Evolutionary conservation across 2,888 invertebrate genomes (phyloP), one percentile per base, ranked within the genome.

Genomic region (Sesia bembeciformis): DNA sequence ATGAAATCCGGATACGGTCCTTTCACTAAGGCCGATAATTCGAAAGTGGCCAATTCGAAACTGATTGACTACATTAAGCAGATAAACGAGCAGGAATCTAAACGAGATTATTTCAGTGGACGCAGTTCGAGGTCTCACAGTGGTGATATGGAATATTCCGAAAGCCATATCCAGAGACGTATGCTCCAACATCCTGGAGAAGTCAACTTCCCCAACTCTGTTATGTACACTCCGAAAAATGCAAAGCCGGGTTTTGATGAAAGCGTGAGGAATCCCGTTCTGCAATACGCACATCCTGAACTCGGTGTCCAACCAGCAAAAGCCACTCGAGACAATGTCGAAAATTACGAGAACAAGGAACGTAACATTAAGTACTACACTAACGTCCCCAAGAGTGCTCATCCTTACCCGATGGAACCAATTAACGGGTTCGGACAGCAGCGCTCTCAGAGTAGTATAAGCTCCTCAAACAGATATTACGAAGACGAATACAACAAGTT

Each of bases 211-310:
- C 94, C 94, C 0, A 91, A 91, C 60, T 94, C 94, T 0, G 82
- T 90, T 7, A 76, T 93, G 68, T 94, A 94, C 67, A 91, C 92
- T 1, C 90, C 93, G 0, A 91, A 91, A 57, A 91, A 90, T 61
- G 89, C 91, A 2, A 91, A 91, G 62, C 90, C 91, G 4, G 91
- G 91, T 4, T 92, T 94, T 58, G 94, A 93, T 58, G 93, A 94
- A 63, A 93, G 94, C 40, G 93, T 93, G 0, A 84, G 95, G 49
- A 93, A 93, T 39, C 95, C 95, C 0, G 94, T 95, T 3, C 84
- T 95, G 0, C 94, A 95, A 66, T 95, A 95, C 67, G 95, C 95
- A 0, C 95, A 95, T 72, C 95, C 95, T 0, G 95, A 95, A 65
- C 78, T 95, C 4, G 95, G 95, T 7, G 93, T 94, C 0, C 95